Base-by-base conservation (phyloP, 2,888 invertebrate genomes). In the Ormyrus labotus region DNA sequence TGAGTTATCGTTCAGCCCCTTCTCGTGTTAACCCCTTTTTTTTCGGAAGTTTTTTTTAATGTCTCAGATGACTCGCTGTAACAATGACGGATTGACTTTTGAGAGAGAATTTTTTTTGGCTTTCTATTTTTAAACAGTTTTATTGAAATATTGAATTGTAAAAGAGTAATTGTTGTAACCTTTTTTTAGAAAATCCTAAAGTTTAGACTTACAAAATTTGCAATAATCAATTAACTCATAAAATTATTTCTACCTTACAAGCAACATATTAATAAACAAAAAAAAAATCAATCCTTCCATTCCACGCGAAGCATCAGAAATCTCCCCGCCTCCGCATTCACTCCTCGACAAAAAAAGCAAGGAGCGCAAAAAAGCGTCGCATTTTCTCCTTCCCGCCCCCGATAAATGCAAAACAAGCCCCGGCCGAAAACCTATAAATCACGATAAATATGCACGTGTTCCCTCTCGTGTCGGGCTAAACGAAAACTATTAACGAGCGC, bases 401-500 rank as follows among this genome's bases (percentile, higher is more conserved):
- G 86, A 86, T 87, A 86, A 88, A 89, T 89, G 88, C 86, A 88
- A 90, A 89, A 87, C 87, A 88, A 87, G 47, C n/a, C 58, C 45
- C 19, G 19, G 50, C 57, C 19, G 79, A 84, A 88, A 87, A 83
- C 85, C 87, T 84, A 90, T 90, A 90, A 90, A 90, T 90, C 90
- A 90, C 87, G 86, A 88, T 88, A 89, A 89, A 90, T 85, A 88
- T 86, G 89, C 90, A 90, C 90, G 90, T 90, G 90, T 87, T 86
- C 86, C 87, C 88, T 88, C 87, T 88, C 85, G 69, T 85, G 83
- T 85, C 76, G 69, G 81, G 55, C 83, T 85, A 87, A 87, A 84
- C 83, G 87, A 86, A 86, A 86, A 85, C 87, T 87, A 86, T 87
- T 87, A 87, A 86, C 85, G 82, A 85, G 71, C 83, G 75, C 79